Percentiles rank a stretch among this genome's conserved stretches.
Evolutionary conservation across 2,113 vertebrate genomes (phyloP).

Genomic region (Plecotus auritus): DNA sequence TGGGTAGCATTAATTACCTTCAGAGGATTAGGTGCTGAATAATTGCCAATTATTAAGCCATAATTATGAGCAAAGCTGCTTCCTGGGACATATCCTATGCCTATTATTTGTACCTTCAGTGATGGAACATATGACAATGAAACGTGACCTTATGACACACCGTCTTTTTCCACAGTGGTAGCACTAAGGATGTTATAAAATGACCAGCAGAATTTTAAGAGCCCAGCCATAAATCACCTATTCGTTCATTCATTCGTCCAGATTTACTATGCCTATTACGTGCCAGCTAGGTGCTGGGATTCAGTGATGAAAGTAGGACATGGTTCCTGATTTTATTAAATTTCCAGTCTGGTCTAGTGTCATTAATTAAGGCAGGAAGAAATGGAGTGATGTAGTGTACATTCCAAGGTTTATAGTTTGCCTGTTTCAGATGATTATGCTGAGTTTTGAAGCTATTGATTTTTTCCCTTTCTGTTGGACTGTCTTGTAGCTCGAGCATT

Average conservation of each 20-base stretch:
- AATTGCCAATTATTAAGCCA: constrained; percentile 1
- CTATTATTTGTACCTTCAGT: background rate
- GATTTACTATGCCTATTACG: background rate
- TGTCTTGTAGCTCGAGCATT: background rate
- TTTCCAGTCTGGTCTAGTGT: background rate
- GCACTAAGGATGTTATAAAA: background rate
- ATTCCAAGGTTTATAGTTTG: background rate
- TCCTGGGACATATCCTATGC: background rate
- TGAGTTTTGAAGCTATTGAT: background rate
- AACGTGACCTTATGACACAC: background rate
- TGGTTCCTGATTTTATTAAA: background rate
- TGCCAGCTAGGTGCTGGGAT: background rate
- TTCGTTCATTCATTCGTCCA: background rate
- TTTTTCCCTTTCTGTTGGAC: background rate
- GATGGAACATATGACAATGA: background rate
- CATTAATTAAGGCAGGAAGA: background rate
- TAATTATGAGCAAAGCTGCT: background rate
- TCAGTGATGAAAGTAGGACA: background rate
- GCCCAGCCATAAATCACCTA: background rate
- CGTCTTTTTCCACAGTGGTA: background rate
- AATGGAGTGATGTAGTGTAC: background rate
- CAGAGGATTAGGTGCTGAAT: background rate
- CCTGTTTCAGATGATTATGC: background rate
- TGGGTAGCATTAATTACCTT: background rate
- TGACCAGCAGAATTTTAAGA: background rate